Conservation (phyloP, 2,797 vertebrate genomes). For the Notolepis coatsorum region DNA sequence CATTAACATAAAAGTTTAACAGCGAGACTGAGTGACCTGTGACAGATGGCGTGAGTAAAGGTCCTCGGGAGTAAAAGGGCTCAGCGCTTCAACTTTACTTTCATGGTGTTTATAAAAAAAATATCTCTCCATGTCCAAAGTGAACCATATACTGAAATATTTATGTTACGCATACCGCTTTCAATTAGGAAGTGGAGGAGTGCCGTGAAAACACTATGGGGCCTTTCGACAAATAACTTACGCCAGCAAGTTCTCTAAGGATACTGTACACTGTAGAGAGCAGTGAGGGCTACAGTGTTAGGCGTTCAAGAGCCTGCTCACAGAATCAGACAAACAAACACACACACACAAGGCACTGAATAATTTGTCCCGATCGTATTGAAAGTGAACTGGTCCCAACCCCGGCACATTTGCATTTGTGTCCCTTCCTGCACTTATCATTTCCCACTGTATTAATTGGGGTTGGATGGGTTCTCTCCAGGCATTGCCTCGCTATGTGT, state of each 20-base stretch:
- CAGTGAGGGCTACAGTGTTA: neutral
- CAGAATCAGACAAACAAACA: neutral
- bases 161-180: constrained; percentile 52
- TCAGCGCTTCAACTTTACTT: constrained; percentile 47
- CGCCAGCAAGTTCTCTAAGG: constrained; percentile 18
- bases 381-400: constrained; percentile 7
- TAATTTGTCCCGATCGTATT: constrained; percentile 9
- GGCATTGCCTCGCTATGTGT: constrained; percentile 32
- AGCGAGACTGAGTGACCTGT: constrained; percentile 37
- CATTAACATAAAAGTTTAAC: constrained; percentile 68
- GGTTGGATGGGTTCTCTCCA: constrained; percentile 26
- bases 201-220: constrained; percentile 61
- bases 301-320: constrained; percentile 13
- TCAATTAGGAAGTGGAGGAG: constrained; percentile 37
- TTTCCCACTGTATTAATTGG: constrained; percentile 37
- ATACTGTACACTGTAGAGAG: constrained; percentile 1
- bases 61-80: constrained; percentile 36
- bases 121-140: constrained; percentile 31
- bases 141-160: constrained; percentile 58
- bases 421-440: constrained; percentile 27
- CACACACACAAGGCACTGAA: neutral
- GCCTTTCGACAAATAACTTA: constrained; percentile 18
- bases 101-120: constrained; percentile 58
- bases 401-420: constrained; percentile 17
- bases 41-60: constrained; percentile 48